Evolutionary conservation across 1,140 invertebrate species (phyloP).

Genomic region (Brachionus asplanchnoidis): DNA sequence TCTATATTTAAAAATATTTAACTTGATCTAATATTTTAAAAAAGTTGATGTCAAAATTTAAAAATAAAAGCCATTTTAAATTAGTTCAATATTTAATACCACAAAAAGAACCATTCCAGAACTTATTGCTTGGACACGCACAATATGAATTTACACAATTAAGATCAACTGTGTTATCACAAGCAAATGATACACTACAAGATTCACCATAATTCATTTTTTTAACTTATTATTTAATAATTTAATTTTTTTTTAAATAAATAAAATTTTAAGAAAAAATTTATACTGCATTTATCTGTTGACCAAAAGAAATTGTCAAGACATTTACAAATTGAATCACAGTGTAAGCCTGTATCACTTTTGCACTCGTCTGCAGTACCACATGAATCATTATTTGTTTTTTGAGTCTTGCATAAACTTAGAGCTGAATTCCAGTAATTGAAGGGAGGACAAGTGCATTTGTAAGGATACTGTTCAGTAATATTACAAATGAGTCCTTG

Average conservation of each 20-base stretch:
- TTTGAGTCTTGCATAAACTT: not conserved
- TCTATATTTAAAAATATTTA: no score
- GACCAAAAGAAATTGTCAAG: conserved; percentile 1
- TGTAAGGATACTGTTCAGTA: not conserved
- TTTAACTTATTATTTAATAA: conserved; percentile 4
- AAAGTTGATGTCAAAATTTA: no score
- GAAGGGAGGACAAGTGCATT: not conserved
- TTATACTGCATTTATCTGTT: not conserved
- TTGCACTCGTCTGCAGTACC: not conserved
- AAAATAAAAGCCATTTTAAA: not conserved
- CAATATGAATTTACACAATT: not conserved
- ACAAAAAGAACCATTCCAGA: conserved; percentile 34
- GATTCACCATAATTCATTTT: not conserved
- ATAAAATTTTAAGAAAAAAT: not conserved
- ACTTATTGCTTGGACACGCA: not conserved
- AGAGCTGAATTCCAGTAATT: not conserved
- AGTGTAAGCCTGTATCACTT: not conserved
- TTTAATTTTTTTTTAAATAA: not conserved
- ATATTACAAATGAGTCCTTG: conserved; percentile 31
- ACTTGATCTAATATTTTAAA: no score
- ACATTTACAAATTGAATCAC: not conserved
- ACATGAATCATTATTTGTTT: not conserved
- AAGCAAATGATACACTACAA: not conserved
- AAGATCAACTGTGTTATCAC: not conserved
- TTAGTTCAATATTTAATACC: not conserved